These are phyloP conservation scores for Drosophila athabasca DNA, from an alignment of 1,140 invertebrate species.

Conservation along the genomic window DNA sequence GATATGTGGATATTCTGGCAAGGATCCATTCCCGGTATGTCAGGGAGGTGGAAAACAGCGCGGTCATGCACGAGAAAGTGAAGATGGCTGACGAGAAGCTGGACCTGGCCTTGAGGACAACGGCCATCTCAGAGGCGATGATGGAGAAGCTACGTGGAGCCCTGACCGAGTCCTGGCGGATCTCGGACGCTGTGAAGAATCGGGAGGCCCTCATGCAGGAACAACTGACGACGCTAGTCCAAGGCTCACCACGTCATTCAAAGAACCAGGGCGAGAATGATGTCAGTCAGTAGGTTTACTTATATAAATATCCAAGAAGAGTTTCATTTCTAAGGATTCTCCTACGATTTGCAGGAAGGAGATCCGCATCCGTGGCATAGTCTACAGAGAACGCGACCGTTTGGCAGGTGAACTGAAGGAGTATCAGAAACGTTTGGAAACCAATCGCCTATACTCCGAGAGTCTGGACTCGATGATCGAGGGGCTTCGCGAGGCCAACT, in stretches of 20 bases:
- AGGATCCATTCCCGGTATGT: conserved; percentile 45
- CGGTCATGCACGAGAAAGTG: conserved; percentile 14
- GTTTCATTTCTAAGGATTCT: too few species aligned
- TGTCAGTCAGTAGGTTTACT: conserved; percentile 5
- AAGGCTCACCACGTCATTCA: not conserved
- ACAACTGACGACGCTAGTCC: not conserved
- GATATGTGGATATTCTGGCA: conserved; percentile 52
- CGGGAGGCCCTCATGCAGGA: conserved; percentile 11
- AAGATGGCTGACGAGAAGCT: conserved; percentile 43
- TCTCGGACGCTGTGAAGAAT: conserved; percentile 27
- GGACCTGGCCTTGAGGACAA: conserved; percentile 31
- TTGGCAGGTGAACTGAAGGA: conserved; percentile 83
- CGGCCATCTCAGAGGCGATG: conserved; percentile 34
- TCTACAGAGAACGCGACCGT: conserved; percentile 84
- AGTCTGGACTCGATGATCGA: conserved; percentile 71
- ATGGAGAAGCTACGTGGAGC: conserved; percentile 41
- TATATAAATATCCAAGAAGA: too few species aligned
- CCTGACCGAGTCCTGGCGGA: conserved; percentile 59
- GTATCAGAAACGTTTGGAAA: conserved; percentile 80
- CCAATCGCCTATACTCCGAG: conserved; percentile 72
- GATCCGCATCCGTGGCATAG: not conserved
- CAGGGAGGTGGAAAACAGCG: conserved; percentile 1
- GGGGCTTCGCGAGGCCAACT: not conserved
- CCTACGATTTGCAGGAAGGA: conserved; percentile 21
- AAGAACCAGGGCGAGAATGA: not conserved